A percentile compares a stretch with the other conserved stretches of the same genome.
phyloP scores from a whole-genome alignment of 2,797 vertebrate genomes.

The Anabas testudineus region DNA sequence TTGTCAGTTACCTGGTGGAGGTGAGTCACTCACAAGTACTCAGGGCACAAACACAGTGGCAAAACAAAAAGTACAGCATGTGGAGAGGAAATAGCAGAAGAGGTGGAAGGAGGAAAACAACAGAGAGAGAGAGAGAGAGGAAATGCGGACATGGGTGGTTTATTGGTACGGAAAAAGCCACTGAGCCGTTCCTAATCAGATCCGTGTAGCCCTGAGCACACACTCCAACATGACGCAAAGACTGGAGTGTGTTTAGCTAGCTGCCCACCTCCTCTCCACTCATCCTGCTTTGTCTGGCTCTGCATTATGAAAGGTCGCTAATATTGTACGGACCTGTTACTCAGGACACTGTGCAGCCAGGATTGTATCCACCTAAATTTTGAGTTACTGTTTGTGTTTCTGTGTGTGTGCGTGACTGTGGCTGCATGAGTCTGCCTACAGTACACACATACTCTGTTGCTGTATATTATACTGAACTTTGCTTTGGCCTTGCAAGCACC shows the following conservation, averaged over 20 bases:
- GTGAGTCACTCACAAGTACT: constrained; percentile 50
- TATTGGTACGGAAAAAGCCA: constrained; percentile 62
- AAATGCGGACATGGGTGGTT: constrained; percentile 45
- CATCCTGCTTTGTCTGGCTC: constrained; percentile 49
- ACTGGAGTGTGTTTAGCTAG: constrained; percentile 49
- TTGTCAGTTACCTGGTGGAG: constrained; percentile 64
- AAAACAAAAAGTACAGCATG: constrained; percentile 26
- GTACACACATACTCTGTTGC: constrained; percentile 15
- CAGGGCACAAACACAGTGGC: constrained; percentile 6
- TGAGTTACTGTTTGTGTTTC: background rate
- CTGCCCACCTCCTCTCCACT: constrained; percentile 47
- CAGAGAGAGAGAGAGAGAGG: constrained; percentile 10
- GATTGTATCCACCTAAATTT: too few relatives aligned
- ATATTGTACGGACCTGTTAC: constrained; percentile 32
- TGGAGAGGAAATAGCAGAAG: constrained; percentile 14
- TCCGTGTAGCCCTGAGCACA: constrained; percentile 67
- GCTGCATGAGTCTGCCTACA: background rate
- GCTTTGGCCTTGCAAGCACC: constrained; percentile 31
- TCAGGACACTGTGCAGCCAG: constrained; percentile 13
- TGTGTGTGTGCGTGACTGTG: background rate
- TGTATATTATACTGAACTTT: constrained; percentile 31
- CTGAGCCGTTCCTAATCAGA: constrained; percentile 73
- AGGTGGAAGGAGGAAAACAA: constrained; percentile 22
- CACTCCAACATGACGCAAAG: constrained; percentile 45
- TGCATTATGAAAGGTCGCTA: constrained; percentile 62